A percentile compares a stretch with the other conserved stretches of the same genome.
These are phyloP conservation scores for Drosophila jambulina DNA, from an alignment of 1,140 invertebrate species.

Conservation along the genomic window DNA sequence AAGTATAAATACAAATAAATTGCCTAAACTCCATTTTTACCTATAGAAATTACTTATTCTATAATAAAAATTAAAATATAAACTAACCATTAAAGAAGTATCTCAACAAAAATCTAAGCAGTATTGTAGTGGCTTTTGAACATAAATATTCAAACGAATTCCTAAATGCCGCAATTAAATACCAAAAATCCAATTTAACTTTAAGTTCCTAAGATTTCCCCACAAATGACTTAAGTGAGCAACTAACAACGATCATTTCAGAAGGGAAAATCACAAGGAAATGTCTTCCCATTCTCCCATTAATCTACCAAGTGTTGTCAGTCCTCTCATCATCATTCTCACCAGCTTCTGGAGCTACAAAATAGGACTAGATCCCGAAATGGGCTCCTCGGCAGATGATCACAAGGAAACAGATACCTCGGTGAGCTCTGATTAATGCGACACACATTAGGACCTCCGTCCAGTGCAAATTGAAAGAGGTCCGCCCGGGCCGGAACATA, in stretches of 20 bases:
- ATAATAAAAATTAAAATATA: neutral
- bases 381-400: neutral
- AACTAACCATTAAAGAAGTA: too few species aligned
- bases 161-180: neutral
- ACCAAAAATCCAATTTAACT: neutral
- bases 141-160: neutral
- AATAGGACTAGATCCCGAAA: neutral
- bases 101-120: too few species aligned
- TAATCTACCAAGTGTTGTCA: conserved; percentile 42
- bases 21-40: neutral
- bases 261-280: neutral
- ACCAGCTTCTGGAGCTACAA: conserved; percentile 16
- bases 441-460: conserved; percentile 58
- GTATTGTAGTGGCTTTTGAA: too few species aligned
- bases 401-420: neutral
- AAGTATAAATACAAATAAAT: too few species aligned
- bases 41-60: too few species aligned
- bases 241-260: conserved; percentile 22
- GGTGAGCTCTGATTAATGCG: conserved; percentile 56
- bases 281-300: neutral
- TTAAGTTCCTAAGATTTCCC: neutral
- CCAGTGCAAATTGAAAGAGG: conserved; percentile 60
- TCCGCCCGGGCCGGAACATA: conserved; percentile 50
- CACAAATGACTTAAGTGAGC: conserved; percentile 66
- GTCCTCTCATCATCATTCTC: conserved; percentile 45